These are phyloP conservation scores for Drosophila pseudotalamancana DNA, from an alignment of 2,888 invertebrate genomes.

Conservation along the genomic window DNA sequence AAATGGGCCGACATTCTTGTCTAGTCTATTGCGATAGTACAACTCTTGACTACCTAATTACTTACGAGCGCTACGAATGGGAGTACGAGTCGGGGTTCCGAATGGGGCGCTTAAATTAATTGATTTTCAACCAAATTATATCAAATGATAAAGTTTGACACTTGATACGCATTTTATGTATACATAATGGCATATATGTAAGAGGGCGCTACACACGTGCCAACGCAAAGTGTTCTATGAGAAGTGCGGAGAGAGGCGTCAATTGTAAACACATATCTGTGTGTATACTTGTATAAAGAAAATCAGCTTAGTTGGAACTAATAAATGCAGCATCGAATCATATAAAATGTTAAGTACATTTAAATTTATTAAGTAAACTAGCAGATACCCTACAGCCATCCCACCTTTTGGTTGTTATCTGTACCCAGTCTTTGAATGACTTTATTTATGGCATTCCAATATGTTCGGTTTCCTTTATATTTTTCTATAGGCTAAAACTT, in stretches of 20 bases:
- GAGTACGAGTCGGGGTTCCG: constrained; percentile 7
- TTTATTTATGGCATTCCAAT: no score
- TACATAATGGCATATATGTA: background rate
- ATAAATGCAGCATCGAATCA: no score
- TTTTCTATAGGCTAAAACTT: no score
- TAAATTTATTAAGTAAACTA: no score
- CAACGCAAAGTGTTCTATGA: background rate
- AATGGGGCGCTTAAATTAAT: constrained; percentile 33
- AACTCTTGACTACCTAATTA: constrained; percentile 51
- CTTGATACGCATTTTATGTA: background rate
- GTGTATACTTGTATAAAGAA: background rate
- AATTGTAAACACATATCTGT: background rate
- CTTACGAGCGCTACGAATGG: constrained; percentile 27
- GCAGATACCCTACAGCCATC: no score
- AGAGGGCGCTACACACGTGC: constrained; percentile 1
- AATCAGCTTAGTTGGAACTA: background rate
- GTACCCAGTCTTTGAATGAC: no score
- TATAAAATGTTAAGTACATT: no score
- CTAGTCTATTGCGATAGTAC: constrained; percentile 29
- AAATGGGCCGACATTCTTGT: constrained; percentile 32
- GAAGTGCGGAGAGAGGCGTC: background rate
- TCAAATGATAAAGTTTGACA: constrained; percentile 1
- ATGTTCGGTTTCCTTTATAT: no score
- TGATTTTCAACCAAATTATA: constrained; percentile 35
- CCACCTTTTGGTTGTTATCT: no score